Evolutionary conservation across 2,797 vertebrate genomes (phyloP).

Genomic region (Typhlichthys eigenmanni): DNA sequence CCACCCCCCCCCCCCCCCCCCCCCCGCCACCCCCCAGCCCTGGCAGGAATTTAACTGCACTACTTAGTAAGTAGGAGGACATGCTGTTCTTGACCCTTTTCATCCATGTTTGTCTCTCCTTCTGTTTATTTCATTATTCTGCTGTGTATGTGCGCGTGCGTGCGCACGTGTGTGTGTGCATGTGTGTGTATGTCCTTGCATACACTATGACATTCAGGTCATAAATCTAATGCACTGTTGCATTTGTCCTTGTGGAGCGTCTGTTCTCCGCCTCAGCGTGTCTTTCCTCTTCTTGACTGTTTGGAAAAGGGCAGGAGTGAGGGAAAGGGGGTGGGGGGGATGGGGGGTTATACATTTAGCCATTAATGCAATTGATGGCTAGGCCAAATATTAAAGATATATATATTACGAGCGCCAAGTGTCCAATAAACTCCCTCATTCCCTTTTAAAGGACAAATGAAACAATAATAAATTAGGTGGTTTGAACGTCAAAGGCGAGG

Average conservation of each 20-base stretch:
- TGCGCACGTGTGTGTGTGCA: slow-evolving; percentile 14
- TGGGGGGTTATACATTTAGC: slow-evolving; percentile 37
- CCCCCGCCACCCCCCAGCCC: slow-evolving; percentile 11
- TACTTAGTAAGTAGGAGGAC: slow-evolving; percentile 14
- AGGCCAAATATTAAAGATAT: slow-evolving; percentile 36
- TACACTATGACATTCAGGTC: slow-evolving; percentile 13
- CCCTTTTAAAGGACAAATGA: slow-evolving; percentile 49
- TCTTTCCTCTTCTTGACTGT: slow-evolving; percentile 46
- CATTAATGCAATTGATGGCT: slow-evolving; percentile 50
- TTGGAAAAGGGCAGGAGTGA: too few species aligned
- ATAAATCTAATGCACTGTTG: slow-evolving; percentile 47
- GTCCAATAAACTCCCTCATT: slow-evolving; percentile 46
- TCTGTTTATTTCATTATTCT: slow-evolving; percentile 5
- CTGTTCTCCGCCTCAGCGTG: slow-evolving; percentile 35
- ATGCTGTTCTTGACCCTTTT: neutral
- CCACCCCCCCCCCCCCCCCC: slow-evolving; percentile 33
- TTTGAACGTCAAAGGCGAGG: slow-evolving; percentile 48
- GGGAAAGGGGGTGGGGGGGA: too few species aligned
- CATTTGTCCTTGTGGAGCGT: slow-evolving; percentile 36
- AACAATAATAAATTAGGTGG: slow-evolving; percentile 54
- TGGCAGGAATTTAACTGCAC: slow-evolving; percentile 10
- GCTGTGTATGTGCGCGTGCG: neutral
- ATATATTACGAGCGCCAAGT: slow-evolving; percentile 45
- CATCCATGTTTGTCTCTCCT: slow-evolving; percentile 2
- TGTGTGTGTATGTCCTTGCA: slow-evolving; percentile 13